A percentile compares a stretch with the other conserved stretches of the same genome.
Evolutionary conservation across 1,140 invertebrate genomes (phyloP).

Genomic region (Drosophila kurseongensis): DNA sequence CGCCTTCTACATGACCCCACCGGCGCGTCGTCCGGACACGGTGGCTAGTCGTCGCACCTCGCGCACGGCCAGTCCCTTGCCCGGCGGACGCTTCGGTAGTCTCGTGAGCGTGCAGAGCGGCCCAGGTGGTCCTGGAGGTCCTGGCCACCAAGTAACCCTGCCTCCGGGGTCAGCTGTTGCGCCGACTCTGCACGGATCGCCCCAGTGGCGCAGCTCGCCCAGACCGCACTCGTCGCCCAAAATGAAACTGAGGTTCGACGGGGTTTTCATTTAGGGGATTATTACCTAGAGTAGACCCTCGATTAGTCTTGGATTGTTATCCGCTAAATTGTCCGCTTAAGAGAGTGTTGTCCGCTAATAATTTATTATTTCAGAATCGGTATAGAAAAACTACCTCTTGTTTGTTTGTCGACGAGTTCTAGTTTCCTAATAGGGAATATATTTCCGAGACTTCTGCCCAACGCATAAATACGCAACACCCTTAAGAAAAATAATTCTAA

Average conservation of each 20-base stretch:
- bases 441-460: too few species aligned
- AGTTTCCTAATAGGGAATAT: too few species aligned
- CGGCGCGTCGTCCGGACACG: constrained; percentile 83
- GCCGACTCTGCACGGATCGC: constrained; percentile 85
- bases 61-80: constrained; percentile 86
- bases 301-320: neutral
- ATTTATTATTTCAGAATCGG: too few species aligned
- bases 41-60: constrained; percentile 79
- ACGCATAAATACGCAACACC: too few species aligned
- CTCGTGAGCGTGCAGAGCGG: constrained; percentile 80
- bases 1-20: constrained; percentile 84
- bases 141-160: constrained; percentile 14
- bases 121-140: constrained; percentile 65
- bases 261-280: neutral
- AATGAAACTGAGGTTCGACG: constrained; percentile 93
- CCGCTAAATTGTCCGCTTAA: neutral
- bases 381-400: too few species aligned
- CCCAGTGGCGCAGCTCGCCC: constrained; percentile 85
- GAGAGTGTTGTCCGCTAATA: too few species aligned
- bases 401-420: too few species aligned
- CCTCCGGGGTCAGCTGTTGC: constrained; percentile 57
- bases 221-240: constrained; percentile 93
- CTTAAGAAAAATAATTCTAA: too few species aligned
- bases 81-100: constrained; percentile 86
- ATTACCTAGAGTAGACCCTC: neutral